Percentiles rank a stretch among this genome's conserved stretches.
These are phyloP conservation scores for Perizoma affinitatum DNA, from an alignment of 2,888 invertebrate species.

Conservation along the genomic window DNA sequence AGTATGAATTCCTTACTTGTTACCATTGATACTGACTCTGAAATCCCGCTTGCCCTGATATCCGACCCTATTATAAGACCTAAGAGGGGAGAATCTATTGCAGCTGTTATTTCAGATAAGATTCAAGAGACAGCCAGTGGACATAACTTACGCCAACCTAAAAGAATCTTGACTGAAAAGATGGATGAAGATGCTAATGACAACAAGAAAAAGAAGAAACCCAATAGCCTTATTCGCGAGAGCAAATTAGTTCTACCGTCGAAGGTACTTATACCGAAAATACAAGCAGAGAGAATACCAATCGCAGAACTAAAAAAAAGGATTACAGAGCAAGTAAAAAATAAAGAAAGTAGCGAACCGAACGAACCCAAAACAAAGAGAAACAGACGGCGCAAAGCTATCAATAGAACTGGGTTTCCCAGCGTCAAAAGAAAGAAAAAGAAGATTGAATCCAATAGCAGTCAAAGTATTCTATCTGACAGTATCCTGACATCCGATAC, in stretches of 20 bases:
- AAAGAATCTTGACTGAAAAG: slow-evolving; percentile 69
- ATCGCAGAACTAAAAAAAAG: slow-evolving; percentile 61
- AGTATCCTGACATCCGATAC: slow-evolving; percentile 72
- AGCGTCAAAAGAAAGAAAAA: slow-evolving; percentile 93
- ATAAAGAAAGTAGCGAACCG: slow-evolving; percentile 53
- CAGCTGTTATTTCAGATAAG: slow-evolving; percentile 78
- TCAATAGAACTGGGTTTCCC: slow-evolving; percentile 95
- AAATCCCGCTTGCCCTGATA: slow-evolving; percentile 71
- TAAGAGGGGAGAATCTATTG: slow-evolving; percentile 77
- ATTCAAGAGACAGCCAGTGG: slow-evolving; percentile 74
- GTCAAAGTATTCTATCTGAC: slow-evolving; percentile 58
- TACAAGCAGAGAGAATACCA: slow-evolving; percentile 67
- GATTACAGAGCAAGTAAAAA: slow-evolving; percentile 56
- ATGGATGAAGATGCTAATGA: slow-evolving; percentile 62
- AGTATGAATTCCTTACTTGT: slow-evolving; percentile 54
- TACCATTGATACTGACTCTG: slow-evolving; percentile 72
- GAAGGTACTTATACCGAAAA: slow-evolving; percentile 69
- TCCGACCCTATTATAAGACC: slow-evolving; percentile 71
- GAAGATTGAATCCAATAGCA: slow-evolving; percentile 71
- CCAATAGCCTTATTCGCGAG: slow-evolving; percentile 71
- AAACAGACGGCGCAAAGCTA: slow-evolving; percentile 88
- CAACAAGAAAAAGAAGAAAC: slow-evolving; percentile 75
- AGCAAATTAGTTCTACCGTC: slow-evolving; percentile 75
- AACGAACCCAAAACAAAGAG: slow-evolving; percentile 70
- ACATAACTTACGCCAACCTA: slow-evolving; percentile 75